These are phyloP conservation scores for Haplochromis vanheusdeni DNA, from an alignment of 2,113 vertebrate species.

Conservation along the genomic window DNA sequence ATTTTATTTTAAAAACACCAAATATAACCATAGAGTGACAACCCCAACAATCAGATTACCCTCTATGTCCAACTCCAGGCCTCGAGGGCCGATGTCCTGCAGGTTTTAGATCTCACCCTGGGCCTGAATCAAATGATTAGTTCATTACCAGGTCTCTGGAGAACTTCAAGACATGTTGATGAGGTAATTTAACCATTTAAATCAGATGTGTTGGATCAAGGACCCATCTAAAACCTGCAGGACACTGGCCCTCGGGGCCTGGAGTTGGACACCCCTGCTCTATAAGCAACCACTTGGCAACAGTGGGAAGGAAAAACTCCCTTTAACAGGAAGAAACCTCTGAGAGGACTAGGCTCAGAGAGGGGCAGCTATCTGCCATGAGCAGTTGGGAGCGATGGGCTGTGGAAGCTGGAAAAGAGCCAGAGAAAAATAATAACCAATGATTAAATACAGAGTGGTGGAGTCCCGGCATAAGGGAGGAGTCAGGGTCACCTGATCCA, in stretches of 20 bases:
- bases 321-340: not conserved
- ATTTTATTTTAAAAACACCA: not conserved
- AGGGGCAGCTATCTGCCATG: not conserved
- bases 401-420: not conserved
- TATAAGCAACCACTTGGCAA: not conserved
- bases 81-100: not conserved
- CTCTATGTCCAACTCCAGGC: not conserved
- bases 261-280: not conserved
- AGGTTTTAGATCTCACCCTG: not conserved
- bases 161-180: not conserved
- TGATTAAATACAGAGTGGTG: not conserved
- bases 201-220: not conserved
- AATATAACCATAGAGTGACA: not conserved
- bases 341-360: not conserved
- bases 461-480: not conserved
- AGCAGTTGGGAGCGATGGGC: not conserved
- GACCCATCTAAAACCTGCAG: fast-evolving
- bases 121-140: not conserved
- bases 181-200: not conserved
- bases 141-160: not conserved
- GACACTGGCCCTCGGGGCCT: not conserved
- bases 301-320: not conserved
- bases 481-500: not conserved
- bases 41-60: not conserved
- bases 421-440: not conserved